These are phyloP conservation scores for Cerastoderma edule DNA, from an alignment of 2,888 invertebrate genomes.

Conservation along the genomic window DNA sequence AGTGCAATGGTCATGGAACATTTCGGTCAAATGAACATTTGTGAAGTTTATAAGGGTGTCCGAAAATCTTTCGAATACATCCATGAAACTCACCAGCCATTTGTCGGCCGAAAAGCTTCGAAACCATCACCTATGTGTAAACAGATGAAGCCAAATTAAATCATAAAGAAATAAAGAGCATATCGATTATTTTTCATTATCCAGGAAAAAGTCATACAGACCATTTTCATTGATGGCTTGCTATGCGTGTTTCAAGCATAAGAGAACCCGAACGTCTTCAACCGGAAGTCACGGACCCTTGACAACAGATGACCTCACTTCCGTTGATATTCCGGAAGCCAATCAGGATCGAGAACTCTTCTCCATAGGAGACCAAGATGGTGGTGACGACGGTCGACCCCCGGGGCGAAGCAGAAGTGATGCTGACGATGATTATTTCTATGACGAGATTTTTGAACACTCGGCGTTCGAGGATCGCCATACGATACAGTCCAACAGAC, in stretches of 20 bases:
- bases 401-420: background rate
- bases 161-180: background rate
- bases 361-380: slow-evolving; percentile 62
- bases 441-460: slow-evolving; percentile 65
- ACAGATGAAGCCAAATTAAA: background rate
- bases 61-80: too few species aligned
- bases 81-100: too few species aligned
- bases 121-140: too few species aligned
- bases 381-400: slow-evolving; percentile 49
- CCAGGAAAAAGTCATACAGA: slow-evolving; percentile 26
- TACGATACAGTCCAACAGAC: slow-evolving; percentile 56
- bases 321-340: slow-evolving; percentile 23
- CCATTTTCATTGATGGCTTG: background rate
- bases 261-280: slow-evolving; percentile 26
- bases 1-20: too few species aligned
- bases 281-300: slow-evolving; percentile 43
- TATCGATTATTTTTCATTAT: slow-evolving; percentile 1
- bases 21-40: too few species aligned
- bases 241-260: slow-evolving; percentile 8
- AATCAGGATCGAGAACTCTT: slow-evolving; percentile 57
- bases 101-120: too few species aligned
- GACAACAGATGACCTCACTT: slow-evolving; percentile 38
- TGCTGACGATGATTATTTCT: slow-evolving; percentile 62
- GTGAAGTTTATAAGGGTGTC: too few species aligned
- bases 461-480: slow-evolving; percentile 65